Conservation (phyloP, 2,888 invertebrate genomes). For the Hypolimnas misippus region DNA sequence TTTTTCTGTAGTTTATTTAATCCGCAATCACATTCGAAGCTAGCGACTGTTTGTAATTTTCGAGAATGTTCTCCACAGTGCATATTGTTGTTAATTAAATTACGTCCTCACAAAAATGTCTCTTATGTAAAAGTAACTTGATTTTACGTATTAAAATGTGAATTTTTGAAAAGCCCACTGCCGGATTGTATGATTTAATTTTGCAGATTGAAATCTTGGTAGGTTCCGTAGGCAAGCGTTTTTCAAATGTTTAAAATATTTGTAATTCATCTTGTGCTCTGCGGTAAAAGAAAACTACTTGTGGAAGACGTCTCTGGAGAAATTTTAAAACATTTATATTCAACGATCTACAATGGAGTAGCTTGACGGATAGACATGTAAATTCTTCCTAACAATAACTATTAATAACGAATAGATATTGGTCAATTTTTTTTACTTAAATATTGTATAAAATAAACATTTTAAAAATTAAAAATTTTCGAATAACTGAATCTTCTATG, state of each 20-base stretch:
- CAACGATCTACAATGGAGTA: too few relatives aligned
- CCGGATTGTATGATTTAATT: too few relatives aligned
- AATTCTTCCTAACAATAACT: too few relatives aligned
- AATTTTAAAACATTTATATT: not conserved
- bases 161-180: not conserved
- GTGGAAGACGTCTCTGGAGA: not conserved
- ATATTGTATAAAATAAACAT: too few relatives aligned
- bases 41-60: constrained; percentile 1
- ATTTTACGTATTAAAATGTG: not conserved
- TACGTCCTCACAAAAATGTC: not conserved
- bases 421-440: too few relatives aligned
- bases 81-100: not conserved
- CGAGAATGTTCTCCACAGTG: not conserved
- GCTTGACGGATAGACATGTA: too few relatives aligned
- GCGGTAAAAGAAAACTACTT: not conserved
- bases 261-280: not conserved
- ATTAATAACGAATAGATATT: too few relatives aligned
- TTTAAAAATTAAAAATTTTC: too few relatives aligned
- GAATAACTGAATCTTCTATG: too few relatives aligned
- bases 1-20: constrained; percentile 9
- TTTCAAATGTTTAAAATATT: not conserved
- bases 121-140: not conserved
- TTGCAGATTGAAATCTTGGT: not conserved
- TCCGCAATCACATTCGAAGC: not conserved
- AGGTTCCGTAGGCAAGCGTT: not conserved